Evolutionary conservation across 2,888 invertebrate genomes (phyloP).

Genomic region (Prostheceraeus crozeri): DNA sequence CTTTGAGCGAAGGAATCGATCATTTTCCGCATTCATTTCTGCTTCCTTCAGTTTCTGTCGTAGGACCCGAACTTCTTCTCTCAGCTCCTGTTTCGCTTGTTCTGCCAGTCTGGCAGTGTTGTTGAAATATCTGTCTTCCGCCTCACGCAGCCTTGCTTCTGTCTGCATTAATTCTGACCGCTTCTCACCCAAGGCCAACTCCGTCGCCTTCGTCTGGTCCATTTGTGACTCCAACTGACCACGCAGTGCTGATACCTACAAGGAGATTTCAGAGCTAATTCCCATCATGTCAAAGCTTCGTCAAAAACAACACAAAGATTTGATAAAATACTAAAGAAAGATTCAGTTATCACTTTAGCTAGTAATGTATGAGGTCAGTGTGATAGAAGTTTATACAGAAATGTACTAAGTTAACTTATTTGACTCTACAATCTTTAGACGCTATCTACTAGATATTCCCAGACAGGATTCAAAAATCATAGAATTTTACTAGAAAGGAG

Average conservation of each 20-base stretch:
- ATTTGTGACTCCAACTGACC: slow-evolving; percentile 49
- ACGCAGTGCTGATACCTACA: too few relatives aligned
- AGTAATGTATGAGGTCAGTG: too few relatives aligned
- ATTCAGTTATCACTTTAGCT: too few relatives aligned
- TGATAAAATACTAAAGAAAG: too few relatives aligned
- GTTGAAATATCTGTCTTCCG: slow-evolving; percentile 52
- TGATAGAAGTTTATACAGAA: too few relatives aligned
- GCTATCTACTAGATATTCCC: too few relatives aligned
- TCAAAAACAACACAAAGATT: too few relatives aligned
- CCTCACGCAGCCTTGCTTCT: slow-evolving; percentile 48
- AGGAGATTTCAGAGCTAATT: neutral
- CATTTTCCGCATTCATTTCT: slow-evolving; percentile 50
- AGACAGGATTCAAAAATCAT: too few relatives aligned
- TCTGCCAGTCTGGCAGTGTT: slow-evolving; percentile 48
- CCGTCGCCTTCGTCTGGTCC: slow-evolving; percentile 50
- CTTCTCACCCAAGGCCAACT: slow-evolving; percentile 51
- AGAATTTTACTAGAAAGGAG: too few relatives aligned
- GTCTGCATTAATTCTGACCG: slow-evolving; percentile 46
- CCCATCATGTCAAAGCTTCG: too few relatives aligned
- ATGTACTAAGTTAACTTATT: too few relatives aligned
- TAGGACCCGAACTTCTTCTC: slow-evolving; percentile 49
- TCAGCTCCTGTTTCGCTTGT: slow-evolving; percentile 48
- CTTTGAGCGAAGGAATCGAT: slow-evolving; percentile 49
- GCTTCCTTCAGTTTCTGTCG: slow-evolving; percentile 51
- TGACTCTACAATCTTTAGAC: too few relatives aligned